These are phyloP conservation scores for Dysdera silvatica DNA, from an alignment of 1,140 invertebrate species.

Conservation along the genomic window DNA sequence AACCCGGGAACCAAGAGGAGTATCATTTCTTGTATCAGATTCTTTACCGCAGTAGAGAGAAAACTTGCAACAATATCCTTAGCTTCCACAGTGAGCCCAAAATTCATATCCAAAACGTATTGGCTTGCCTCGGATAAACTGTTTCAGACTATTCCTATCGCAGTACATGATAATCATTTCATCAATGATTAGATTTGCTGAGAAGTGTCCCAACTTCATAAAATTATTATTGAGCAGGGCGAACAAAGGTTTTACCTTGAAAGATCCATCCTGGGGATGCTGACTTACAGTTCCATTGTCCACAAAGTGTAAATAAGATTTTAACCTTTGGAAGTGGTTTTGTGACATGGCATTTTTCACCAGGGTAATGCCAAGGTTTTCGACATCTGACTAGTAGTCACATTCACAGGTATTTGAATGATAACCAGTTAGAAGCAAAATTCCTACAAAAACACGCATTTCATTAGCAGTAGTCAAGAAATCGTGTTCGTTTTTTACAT, in stretches of 20 bases:
- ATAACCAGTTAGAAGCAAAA: background rate
- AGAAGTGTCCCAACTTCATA: conserved; percentile 9
- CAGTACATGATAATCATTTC: conserved; percentile 9
- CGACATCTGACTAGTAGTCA: conserved; percentile 1
- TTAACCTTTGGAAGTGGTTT: conserved; percentile 5
- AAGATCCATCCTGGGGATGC: background rate
- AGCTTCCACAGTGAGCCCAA: background rate
- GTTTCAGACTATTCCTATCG: background rate
- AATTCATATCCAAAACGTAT: background rate
- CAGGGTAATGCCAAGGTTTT: background rate
- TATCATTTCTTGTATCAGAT: background rate
- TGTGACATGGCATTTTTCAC: conserved; percentile 1
- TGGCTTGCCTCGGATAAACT: background rate
- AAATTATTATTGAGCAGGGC: conserved; percentile 5
- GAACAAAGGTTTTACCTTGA: conserved; percentile 10
- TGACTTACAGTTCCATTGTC: conserved; percentile 5
- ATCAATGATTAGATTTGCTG: conserved; percentile 6
- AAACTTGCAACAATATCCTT: conserved; percentile 1
- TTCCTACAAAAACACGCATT: background rate
- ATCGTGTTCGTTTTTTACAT: conserved; percentile 2
- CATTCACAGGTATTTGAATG: conserved; percentile 3
- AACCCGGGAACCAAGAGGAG: background rate
- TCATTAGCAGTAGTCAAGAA: conserved; percentile 1
- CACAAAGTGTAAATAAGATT: conserved; percentile 8
- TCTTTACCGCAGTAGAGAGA: background rate